These are phyloP conservation scores for Keiferia lycopersicella DNA, from an alignment of 2,888 invertebrate species.

Conservation along the genomic window DNA sequence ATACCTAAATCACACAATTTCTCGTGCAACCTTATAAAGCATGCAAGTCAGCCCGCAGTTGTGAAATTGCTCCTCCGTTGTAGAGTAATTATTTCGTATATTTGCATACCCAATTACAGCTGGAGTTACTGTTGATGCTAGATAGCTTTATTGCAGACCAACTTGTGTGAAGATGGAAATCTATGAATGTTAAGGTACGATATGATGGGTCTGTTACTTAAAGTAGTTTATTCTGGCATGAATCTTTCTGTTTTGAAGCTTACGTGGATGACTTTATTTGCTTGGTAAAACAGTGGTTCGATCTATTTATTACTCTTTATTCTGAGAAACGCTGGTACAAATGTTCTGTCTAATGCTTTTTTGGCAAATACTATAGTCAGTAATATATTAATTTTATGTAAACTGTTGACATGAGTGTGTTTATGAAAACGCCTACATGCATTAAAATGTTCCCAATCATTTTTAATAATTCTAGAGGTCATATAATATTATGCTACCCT, in stretches of 20 bases:
- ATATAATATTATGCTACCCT: constrained; percentile 26
- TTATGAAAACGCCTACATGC: too few relatives aligned
- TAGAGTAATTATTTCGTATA: constrained; percentile 36
- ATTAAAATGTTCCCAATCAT: too few relatives aligned
- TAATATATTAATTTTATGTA: too few relatives aligned
- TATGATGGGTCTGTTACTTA: constrained; percentile 8
- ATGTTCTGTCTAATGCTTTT: too few relatives aligned
- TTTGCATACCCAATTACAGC: constrained; percentile 38
- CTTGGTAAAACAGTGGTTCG: background rate
- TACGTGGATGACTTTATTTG: constrained; percentile 15
- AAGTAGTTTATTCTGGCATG: background rate
- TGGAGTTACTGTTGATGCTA: constrained; percentile 27
- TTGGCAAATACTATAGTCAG: too few relatives aligned
- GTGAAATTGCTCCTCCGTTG: constrained; percentile 32
- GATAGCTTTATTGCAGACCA: constrained; percentile 32
- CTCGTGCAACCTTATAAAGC: constrained; percentile 28
- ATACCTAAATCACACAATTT: background rate
- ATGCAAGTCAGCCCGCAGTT: constrained; percentile 36
- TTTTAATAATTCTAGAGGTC: background rate
- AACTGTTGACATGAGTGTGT: too few relatives aligned
- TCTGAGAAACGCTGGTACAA: too few relatives aligned
- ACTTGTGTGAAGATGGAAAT: constrained; percentile 29
- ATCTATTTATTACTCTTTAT: too few relatives aligned
- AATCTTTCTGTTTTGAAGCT: background rate
- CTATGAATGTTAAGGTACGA: constrained; percentile 13